These are phyloP conservation scores for Protosalanx chinensis DNA, from an alignment of 2,797 vertebrate genomes.

Conservation along the genomic window DNA sequence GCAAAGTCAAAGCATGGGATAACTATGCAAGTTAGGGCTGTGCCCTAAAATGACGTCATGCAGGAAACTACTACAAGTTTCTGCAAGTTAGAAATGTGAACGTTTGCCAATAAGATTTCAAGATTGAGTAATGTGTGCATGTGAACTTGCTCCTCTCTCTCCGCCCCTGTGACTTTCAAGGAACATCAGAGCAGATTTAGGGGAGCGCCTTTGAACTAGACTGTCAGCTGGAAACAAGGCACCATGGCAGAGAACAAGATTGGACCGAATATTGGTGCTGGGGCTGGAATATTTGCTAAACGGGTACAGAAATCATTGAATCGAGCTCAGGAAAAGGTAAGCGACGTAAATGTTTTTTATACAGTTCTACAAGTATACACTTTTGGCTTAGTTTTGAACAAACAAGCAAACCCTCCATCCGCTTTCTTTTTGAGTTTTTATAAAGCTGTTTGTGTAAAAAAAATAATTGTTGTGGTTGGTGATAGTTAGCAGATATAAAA, in stretches of 20 bases:
- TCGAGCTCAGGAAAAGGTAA: conserved; percentile 93
- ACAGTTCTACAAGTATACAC: background rate
- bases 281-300: conserved; percentile 87
- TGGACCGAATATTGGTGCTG: conserved; percentile 74
- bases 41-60: too few species aligned
- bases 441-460: too few species aligned
- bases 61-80: too few species aligned
- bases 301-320: conserved; percentile 88
- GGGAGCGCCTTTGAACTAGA: conserved; percentile 1
- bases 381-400: background rate
- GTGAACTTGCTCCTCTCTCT: conserved; percentile 27
- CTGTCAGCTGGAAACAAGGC: background rate
- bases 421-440: background rate
- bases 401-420: background rate
- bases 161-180: conserved; percentile 22
- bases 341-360: background rate
- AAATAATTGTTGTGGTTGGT: too few species aligned
- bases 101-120: too few species aligned
- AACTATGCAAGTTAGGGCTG: too few species aligned
- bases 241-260: conserved; percentile 86
- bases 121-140: too few species aligned
- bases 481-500: too few species aligned
- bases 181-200: conserved; percentile 6
- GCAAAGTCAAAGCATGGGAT: too few species aligned
- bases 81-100: too few species aligned